A percentile compares a stretch with the other conserved stretches of the same genome.
These are phyloP conservation scores for Piscicola geometra DNA, from an alignment of 2,888 invertebrate species.

Conservation along the genomic window DNA sequence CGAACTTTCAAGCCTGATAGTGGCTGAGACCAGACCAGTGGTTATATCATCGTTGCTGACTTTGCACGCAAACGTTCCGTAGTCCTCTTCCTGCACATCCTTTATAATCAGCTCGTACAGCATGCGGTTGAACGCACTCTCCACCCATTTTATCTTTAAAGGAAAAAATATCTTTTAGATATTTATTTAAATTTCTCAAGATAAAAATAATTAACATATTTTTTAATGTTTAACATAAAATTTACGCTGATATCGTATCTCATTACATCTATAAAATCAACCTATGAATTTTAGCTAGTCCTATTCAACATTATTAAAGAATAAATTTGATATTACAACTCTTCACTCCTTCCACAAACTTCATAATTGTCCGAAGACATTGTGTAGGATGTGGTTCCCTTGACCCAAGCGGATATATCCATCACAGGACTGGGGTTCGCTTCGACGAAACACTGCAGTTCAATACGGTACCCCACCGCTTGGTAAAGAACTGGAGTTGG, in stretches of 20 bases:
- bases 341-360: too few relatives aligned
- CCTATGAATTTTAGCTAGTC: too few relatives aligned
- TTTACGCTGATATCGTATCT: too few relatives aligned
- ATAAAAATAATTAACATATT: too few relatives aligned
- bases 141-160: slow-evolving; percentile 37
- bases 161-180: too few relatives aligned
- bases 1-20: slow-evolving; percentile 39
- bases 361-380: slow-evolving; percentile 38
- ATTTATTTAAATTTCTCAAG: too few relatives aligned
- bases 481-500: slow-evolving; percentile 36
- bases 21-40: slow-evolving; percentile 23
- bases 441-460: slow-evolving; percentile 44
- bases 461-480: slow-evolving; percentile 42
- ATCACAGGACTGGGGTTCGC: slow-evolving; percentile 42
- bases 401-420: slow-evolving; percentile 39
- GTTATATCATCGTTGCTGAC: slow-evolving; percentile 38
- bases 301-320: too few relatives aligned
- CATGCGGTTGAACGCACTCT: slow-evolving; percentile 43
- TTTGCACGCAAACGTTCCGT: slow-evolving; percentile 42
- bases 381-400: slow-evolving; percentile 31
- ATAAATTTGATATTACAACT: too few relatives aligned
- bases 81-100: slow-evolving; percentile 41
- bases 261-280: too few relatives aligned
- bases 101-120: slow-evolving; percentile 43
- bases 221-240: too few relatives aligned